phyloP scores from a whole-genome alignment of 1,140 invertebrate genomes.

The Aricia agestis region DNA sequence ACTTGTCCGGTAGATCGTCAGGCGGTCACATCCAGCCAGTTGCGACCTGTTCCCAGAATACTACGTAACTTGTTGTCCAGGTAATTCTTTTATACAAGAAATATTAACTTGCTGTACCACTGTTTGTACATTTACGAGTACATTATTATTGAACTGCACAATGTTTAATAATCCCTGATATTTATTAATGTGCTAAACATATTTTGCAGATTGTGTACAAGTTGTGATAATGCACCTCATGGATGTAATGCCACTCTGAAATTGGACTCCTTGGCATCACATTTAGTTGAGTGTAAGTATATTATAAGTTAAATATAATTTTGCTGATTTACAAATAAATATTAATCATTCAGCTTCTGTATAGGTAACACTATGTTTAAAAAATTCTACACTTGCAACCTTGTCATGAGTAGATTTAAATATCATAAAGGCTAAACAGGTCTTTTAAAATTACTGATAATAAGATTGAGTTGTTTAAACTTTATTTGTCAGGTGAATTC shows the following conservation, averaged over 20 bases:
- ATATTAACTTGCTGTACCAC: not conserved
- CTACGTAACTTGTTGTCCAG: conserved; percentile 92
- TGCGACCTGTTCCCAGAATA: conserved; percentile 94
- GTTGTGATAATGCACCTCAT: conserved; percentile 92
- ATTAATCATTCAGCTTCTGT: not conserved
- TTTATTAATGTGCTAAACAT: not conserved
- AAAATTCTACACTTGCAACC: not conserved
- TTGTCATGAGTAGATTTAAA: not conserved
- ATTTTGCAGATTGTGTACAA: conserved; percentile 84
- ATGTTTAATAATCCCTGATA: not conserved
- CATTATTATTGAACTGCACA: not conserved
- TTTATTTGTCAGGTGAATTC: conserved; percentile 46
- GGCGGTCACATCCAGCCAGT: conserved; percentile 88
- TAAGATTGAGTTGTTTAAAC: not conserved
- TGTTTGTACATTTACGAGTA: not conserved
- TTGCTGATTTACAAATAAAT: conserved; percentile 4
- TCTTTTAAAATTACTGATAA: not conserved
- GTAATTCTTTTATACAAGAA: conserved; percentile 44
- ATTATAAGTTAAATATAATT: not conserved
- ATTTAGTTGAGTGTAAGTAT: conserved; percentile 94
- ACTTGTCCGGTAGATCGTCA: conserved; percentile 96
- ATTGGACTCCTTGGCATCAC: conserved; percentile 87
- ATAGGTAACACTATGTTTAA: not conserved
- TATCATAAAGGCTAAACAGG: not conserved
- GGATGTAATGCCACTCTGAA: conserved; percentile 92